These are phyloP conservation scores for Hybos culiciformis DNA, from an alignment of 2,888 invertebrate genomes.

Conservation along the genomic window DNA sequence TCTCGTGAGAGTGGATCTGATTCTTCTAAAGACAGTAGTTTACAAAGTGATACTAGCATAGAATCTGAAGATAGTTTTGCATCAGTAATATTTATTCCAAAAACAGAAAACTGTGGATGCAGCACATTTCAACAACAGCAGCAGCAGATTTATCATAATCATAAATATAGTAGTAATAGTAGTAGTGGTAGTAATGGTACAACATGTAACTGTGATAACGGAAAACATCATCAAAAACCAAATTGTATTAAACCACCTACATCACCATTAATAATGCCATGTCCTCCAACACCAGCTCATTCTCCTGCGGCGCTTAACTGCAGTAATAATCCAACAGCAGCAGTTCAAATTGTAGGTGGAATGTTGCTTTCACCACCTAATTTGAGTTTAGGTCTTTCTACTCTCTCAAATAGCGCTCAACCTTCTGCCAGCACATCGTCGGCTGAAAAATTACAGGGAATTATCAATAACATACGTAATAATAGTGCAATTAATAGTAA, in stretches of 20 bases:
- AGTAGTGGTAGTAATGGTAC: slow-evolving; percentile 28
- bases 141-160: slow-evolving; percentile 17
- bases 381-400: slow-evolving; percentile 4
- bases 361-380: slow-evolving; percentile 26
- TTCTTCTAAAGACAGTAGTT: slow-evolving; percentile 75
- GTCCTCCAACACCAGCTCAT: slow-evolving; percentile 35
- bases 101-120: slow-evolving; percentile 48
- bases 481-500: slow-evolving; percentile 7
- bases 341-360: slow-evolving; percentile 31
- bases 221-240: not conserved
- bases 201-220: slow-evolving; percentile 4
- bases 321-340: slow-evolving; percentile 29
- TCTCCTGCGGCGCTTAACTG: slow-evolving; percentile 30
- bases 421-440: slow-evolving; percentile 11
- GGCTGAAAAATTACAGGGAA: not conserved
- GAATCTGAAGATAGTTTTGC: slow-evolving; percentile 90
- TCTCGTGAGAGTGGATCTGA: slow-evolving; percentile 82
- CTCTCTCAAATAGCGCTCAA: slow-evolving; percentile 17
- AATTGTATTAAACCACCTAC: slow-evolving; percentile 42
- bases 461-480: slow-evolving; percentile 11
- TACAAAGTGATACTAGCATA: slow-evolving; percentile 87
- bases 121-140: slow-evolving; percentile 26
- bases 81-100: slow-evolving; percentile 82
- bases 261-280: slow-evolving; percentile 44
- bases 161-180: slow-evolving; percentile 30